These are phyloP conservation scores for Epinotia ramella DNA, from an alignment of 2,888 invertebrate genomes.

Conservation along the genomic window DNA sequence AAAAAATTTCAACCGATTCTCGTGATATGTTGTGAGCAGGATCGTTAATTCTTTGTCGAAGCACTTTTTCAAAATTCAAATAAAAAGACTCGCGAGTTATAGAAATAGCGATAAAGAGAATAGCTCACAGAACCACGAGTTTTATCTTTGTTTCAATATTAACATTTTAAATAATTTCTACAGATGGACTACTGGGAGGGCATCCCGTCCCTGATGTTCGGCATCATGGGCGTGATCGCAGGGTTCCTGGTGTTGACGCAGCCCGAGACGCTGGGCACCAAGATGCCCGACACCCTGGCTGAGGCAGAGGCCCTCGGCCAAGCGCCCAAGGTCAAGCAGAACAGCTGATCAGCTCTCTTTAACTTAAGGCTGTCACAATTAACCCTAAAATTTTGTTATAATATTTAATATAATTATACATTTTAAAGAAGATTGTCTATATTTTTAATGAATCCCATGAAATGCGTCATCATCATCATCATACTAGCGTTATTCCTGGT, in stretches of 20 bases:
- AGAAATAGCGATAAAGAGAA: too few relatives aligned
- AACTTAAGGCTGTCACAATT: neutral
- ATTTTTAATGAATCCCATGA: neutral
- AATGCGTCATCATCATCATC: too few relatives aligned
- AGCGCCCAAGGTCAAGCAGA: constrained; percentile 43
- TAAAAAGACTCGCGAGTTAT: too few relatives aligned
- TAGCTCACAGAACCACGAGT: too few relatives aligned
- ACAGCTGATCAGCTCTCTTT: constrained; percentile 40
- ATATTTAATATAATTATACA: neutral
- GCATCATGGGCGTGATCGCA: constrained; percentile 78
- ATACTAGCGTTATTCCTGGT: too few relatives aligned
- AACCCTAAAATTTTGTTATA: neutral
- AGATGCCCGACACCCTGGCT: constrained; percentile 85
- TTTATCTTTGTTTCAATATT: neutral
- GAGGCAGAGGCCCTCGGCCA: constrained; percentile 82
- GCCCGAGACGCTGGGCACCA: constrained; percentile 86
- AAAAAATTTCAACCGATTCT: too few relatives aligned
- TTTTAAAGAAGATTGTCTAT: neutral
- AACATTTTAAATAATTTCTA: neutral
- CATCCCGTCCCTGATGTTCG: constrained; percentile 84
- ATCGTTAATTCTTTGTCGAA: too few relatives aligned
- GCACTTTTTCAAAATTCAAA: too few relatives aligned
- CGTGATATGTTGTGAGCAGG: too few relatives aligned
- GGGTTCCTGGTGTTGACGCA: constrained; percentile 85
- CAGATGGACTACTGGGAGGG: constrained; percentile 69